Conservation (phyloP, 1,140 invertebrate species). For the Thaumatotibia leucotreta region DNA sequence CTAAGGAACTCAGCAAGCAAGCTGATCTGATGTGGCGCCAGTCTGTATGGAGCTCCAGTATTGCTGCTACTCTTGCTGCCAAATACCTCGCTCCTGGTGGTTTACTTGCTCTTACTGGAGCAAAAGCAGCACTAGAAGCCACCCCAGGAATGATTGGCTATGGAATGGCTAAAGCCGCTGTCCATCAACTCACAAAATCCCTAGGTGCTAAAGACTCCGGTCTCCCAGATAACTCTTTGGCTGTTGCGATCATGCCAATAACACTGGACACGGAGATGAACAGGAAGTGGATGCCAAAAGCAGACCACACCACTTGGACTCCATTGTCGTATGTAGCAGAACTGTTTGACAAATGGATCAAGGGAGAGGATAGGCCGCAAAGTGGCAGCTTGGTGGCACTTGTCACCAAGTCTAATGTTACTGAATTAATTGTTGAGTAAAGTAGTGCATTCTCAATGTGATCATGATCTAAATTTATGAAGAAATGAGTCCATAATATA, state of each 20-base stretch:
- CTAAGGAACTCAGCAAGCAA: conserved; percentile 92
- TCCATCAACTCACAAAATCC: conserved; percentile 96
- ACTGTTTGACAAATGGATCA: conserved; percentile 90
- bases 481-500: not conserved
- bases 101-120: conserved; percentile 95
- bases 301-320: conserved; percentile 95
- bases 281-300: conserved; percentile 98
- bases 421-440: conserved; percentile 77
- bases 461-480: not conserved
- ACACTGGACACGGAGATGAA: conserved; percentile 99
- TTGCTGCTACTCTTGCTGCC: conserved; percentile 91
- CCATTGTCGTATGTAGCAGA: conserved; percentile 91
- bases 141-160: conserved; percentile 91
- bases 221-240: conserved; percentile 86
- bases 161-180: conserved; percentile 96
- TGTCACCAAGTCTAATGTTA: conserved; percentile 90
- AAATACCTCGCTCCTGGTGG: conserved; percentile 93
- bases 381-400: conserved; percentile 93
- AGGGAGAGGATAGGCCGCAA: conserved; percentile 85
- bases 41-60: conserved; percentile 96
- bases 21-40: conserved; percentile 97
- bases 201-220: conserved; percentile 89
- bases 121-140: conserved; percentile 91
- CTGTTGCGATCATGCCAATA: conserved; percentile 93
- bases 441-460: not conserved